phyloP scores from a whole-genome alignment of 1,140 invertebrate genomes.

The Achroia grisella region DNA sequence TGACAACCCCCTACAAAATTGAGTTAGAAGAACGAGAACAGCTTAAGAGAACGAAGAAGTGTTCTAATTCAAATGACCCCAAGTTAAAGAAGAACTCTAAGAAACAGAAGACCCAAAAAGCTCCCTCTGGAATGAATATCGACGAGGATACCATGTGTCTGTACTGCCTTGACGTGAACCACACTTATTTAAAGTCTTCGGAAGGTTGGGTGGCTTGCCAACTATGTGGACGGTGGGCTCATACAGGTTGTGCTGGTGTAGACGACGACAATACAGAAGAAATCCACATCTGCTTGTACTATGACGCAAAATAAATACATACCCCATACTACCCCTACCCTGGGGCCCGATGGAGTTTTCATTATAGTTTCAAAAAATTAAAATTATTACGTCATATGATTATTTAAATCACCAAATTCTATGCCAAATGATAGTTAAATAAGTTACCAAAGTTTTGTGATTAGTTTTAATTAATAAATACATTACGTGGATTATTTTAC shows the following conservation, averaged over 20 bases:
- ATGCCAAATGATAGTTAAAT: constrained; percentile 20
- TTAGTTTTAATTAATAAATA: constrained; percentile 13
- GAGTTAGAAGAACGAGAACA: constrained; percentile 27
- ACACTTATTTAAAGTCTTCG: constrained; percentile 31
- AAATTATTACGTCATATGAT: constrained; percentile 13
- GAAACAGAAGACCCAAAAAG: constrained; percentile 20
- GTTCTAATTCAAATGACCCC: constrained; percentile 22
- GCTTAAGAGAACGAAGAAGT: constrained; percentile 9
- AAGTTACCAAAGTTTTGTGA: constrained; percentile 12
- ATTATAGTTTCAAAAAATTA: constrained; percentile 9
- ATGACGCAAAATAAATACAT: constrained; percentile 19
- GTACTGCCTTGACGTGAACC: constrained; percentile 24
- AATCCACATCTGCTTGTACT: constrained; percentile 30
- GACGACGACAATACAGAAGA: constrained; percentile 26
- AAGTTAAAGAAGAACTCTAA: constrained; percentile 18
- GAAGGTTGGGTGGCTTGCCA: constrained; percentile 39
- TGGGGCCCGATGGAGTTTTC: constrained; percentile 16
- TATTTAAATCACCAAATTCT: constrained; percentile 14
- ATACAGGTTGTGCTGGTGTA: constrained; percentile 37
- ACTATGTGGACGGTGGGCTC: constrained; percentile 36
- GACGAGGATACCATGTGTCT: constrained; percentile 33
- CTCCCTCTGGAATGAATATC: constrained; percentile 10
- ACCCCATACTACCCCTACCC: constrained; percentile 20
- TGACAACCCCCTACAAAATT: constrained; percentile 34
- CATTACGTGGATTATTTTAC: neutral